Conservation (phyloP, 2,888 invertebrate genomes). For the Cataglyphis cursor region DNA sequence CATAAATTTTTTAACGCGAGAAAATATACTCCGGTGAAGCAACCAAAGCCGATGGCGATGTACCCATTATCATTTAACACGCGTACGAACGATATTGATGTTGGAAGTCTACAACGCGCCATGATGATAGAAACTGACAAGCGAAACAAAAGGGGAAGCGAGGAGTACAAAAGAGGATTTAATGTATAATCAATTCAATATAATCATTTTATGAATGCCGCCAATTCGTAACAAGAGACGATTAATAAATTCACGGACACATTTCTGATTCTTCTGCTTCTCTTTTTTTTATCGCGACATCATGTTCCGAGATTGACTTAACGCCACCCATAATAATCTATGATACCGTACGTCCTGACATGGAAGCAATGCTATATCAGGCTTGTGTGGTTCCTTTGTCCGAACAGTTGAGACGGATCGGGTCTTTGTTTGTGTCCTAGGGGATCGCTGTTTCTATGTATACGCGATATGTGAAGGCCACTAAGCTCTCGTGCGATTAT, state of each 20-base stretch:
- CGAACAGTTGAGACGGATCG: constrained; percentile 45
- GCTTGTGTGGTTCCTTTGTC: constrained; percentile 62
- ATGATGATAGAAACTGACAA: constrained; percentile 48
- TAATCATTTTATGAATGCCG: constrained; percentile 77
- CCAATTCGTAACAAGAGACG: constrained; percentile 52
- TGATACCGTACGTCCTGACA: constrained; percentile 32
- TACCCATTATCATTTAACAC: constrained; percentile 34
- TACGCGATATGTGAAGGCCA: constrained; percentile 39
- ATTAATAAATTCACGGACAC: constrained; percentile 28
- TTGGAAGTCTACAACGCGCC: constrained; percentile 44
- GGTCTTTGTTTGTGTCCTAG: constrained; percentile 60
- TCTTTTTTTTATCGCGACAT: constrained; percentile 19
- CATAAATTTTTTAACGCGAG: constrained; percentile 31
- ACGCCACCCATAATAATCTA: constrained; percentile 51
- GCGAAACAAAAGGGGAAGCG: constrained; percentile 25
- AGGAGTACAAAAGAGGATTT: constrained; percentile 57
- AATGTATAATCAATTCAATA: constrained; percentile 78
- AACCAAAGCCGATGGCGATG: constrained; percentile 21
- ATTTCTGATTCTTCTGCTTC: not conserved
- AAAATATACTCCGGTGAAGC: constrained; percentile 3
- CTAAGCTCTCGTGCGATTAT: constrained; percentile 9
- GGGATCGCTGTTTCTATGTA: constrained; percentile 25
- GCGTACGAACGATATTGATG: constrained; percentile 42
- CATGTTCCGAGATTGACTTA: constrained; percentile 17
- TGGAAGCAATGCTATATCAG: constrained; percentile 48